A percentile compares a stretch with the other conserved stretches of the same genome.
Evolutionary conservation across 2,797 vertebrate genomes (phyloP).

Genomic region (Pipistrellus nathusii): DNA sequence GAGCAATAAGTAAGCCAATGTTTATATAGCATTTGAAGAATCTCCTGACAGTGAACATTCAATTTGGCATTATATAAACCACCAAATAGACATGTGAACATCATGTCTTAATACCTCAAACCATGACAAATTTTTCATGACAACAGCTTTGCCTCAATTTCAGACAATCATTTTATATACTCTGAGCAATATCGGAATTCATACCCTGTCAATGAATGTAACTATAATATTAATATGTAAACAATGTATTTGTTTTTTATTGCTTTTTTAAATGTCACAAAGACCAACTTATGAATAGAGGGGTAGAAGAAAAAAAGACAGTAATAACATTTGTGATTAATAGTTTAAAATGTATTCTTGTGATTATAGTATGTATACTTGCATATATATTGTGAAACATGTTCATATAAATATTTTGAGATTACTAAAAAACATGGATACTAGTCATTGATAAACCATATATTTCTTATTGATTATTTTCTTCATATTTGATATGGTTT

Average conservation of each 20-base stretch:
- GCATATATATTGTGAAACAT: not conserved
- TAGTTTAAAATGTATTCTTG: not conserved
- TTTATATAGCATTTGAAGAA: constrained; percentile 41
- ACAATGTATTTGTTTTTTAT: constrained; percentile 29
- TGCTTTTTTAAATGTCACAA: constrained; percentile 17
- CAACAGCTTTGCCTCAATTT: constrained; percentile 34
- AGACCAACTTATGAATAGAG: not conserved
- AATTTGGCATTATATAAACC: constrained; percentile 37
- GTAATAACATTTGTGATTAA: not conserved
- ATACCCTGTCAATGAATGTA: not conserved
- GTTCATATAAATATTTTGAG: not conserved
- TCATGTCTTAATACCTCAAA: constrained; percentile 65
- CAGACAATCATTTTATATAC: not conserved
- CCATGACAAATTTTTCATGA: constrained; percentile 46
- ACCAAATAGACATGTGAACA: not conserved
- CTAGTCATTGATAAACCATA: not conserved
- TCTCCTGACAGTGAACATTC: not conserved
- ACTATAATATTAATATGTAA: constrained; percentile 15
- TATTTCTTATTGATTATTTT: not conserved
- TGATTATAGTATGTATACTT: not conserved
- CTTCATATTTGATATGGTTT: not conserved
- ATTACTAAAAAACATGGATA: not conserved
- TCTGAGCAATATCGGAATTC: not conserved
- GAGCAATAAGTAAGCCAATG: constrained; percentile 31
- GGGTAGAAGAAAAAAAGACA: not conserved